phyloP scores from a whole-genome alignment of 2,113 vertebrate genomes.

The Macroglossus sobrinus region DNA sequence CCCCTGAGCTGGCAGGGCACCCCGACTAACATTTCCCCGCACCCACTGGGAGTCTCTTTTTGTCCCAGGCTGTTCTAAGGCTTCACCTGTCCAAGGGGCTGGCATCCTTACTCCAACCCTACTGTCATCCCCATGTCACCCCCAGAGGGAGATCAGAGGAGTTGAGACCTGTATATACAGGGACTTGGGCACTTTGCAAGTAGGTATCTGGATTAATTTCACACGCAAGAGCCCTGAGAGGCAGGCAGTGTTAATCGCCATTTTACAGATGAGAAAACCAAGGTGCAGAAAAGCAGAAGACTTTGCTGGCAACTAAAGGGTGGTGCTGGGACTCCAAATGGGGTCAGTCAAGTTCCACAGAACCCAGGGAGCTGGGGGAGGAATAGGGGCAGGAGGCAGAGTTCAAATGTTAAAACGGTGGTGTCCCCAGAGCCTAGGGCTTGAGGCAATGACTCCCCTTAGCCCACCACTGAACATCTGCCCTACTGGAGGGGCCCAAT shows the following conservation, averaged over 20 bases:
- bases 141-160: neutral
- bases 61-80: neutral
- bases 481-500: too few relatives aligned
- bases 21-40: neutral
- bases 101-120: neutral
- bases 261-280: neutral
- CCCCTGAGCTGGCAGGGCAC: neutral
- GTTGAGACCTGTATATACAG: neutral
- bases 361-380: neutral
- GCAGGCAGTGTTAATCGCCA: neutral
- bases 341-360: neutral
- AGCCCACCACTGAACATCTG: neutral
- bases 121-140: neutral
- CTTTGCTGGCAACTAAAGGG: neutral
- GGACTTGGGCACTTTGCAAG: neutral
- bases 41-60: neutral
- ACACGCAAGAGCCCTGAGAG: neutral
- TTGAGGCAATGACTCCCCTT: neutral
- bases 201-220: neutral
- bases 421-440: fast-evolving
- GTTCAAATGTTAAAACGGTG: neutral
- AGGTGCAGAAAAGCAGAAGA: neutral
- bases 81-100: neutral
- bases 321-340: neutral
- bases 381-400: neutral